A percentile compares a stretch with the other conserved stretches of the same genome.
Conservation (phyloP, 2,888 invertebrate genomes). For the Prenolepis imparis region DNA sequence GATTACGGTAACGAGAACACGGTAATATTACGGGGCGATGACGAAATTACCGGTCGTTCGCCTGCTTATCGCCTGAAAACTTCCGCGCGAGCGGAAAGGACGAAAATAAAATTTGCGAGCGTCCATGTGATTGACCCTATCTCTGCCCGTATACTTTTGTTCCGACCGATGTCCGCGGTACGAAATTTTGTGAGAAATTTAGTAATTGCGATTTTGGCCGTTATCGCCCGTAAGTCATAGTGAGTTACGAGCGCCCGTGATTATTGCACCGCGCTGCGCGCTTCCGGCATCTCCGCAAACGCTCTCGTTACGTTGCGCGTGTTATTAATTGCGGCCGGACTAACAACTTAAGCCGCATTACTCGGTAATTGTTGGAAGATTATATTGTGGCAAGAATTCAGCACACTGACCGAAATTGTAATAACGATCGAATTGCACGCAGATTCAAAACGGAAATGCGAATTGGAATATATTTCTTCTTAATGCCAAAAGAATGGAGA, state of each 20-base stretch:
- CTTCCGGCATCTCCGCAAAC: slow-evolving; percentile 29
- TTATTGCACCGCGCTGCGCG: slow-evolving; percentile 52
- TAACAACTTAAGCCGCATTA: slow-evolving; percentile 33
- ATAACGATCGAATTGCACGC: slow-evolving; percentile 8
- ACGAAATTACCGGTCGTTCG: slow-evolving; percentile 63
- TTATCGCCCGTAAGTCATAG: slow-evolving; percentile 63
- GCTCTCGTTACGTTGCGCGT: slow-evolving; percentile 9
- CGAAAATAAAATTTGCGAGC: slow-evolving; percentile 44
- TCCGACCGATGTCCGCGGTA: slow-evolving; percentile 7
- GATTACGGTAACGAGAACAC: slow-evolving; percentile 67
- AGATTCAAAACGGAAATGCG: neutral
- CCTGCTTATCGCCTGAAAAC: slow-evolving; percentile 49
- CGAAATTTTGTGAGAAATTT: slow-evolving; percentile 58
- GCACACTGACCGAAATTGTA: slow-evolving; percentile 29
- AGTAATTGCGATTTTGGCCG: slow-evolving; percentile 56
- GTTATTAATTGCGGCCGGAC: slow-evolving; percentile 40
- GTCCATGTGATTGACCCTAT: slow-evolving; percentile 44
- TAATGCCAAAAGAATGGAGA: neutral
- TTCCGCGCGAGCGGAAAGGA: slow-evolving; percentile 44
- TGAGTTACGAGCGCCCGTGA: slow-evolving; percentile 67
- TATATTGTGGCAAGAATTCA: neutral
- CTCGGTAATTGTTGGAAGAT: slow-evolving; percentile 9
- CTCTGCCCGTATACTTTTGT: slow-evolving; percentile 24
- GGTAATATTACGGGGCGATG: slow-evolving; percentile 65
- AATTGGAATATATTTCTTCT: neutral